A percentile compares a stretch with the other conserved stretches of the same genome.
These are phyloP conservation scores for Tipula confusa DNA, from an alignment of 2,888 invertebrate genomes.

Conservation along the genomic window DNA sequence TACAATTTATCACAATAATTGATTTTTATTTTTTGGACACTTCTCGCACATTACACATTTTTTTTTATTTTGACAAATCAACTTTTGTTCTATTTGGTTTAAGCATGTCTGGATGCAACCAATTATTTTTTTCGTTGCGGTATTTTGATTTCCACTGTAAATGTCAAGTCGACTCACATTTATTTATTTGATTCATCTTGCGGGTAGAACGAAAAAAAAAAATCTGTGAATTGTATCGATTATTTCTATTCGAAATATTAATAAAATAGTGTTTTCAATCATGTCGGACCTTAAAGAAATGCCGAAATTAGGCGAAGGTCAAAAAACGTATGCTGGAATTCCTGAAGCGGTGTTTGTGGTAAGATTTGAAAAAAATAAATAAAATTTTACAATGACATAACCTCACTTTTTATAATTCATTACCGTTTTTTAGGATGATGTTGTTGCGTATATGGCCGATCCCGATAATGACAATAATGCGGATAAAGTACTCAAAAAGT, in stretches of 20 bases:
- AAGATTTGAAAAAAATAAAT: slow-evolving; percentile 38
- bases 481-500: slow-evolving; percentile 75
- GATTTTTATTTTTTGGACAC: background rate
- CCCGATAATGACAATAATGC: slow-evolving; percentile 77
- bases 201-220: background rate
- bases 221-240: background rate
- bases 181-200: background rate
- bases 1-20: background rate
- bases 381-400: slow-evolving; percentile 13
- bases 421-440: slow-evolving; percentile 73
- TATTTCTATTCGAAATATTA: background rate
- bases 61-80: background rate
- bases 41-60: background rate
- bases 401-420: background rate
- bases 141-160: background rate
- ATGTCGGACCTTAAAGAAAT: slow-evolving; percentile 45
- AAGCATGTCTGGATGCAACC: background rate
- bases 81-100: background rate
- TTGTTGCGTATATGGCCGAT: slow-evolving; percentile 84
- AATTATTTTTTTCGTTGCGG: background rate
- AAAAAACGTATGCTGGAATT: slow-evolving; percentile 70
- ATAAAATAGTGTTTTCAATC: background rate
- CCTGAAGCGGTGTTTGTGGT: slow-evolving; percentile 86
- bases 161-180: background rate
- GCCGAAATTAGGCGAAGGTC: slow-evolving; percentile 49